phyloP scores from a whole-genome alignment of 2,113 vertebrate genomes.

The Sterrhoptilus dennistouni region DNA sequence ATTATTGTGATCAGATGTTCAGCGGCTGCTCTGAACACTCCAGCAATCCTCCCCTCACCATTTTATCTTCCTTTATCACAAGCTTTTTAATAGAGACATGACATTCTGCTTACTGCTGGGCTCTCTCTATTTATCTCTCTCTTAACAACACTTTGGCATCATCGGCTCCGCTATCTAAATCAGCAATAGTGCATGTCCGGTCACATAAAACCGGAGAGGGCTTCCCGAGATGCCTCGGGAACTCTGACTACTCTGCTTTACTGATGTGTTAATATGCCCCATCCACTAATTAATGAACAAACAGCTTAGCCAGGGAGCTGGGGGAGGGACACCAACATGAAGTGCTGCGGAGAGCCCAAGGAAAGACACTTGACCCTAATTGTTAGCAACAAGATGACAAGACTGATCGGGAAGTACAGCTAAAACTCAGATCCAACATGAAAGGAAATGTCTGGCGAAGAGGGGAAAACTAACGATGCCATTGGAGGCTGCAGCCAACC shows the following conservation, averaged over 20 bases:
- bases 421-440: constrained; percentile 14
- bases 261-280: constrained; percentile 65
- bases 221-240: constrained; percentile 69
- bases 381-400: constrained; percentile 60
- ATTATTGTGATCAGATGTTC: constrained; percentile 68
- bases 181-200: constrained; percentile 57
- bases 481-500: constrained; percentile 19
- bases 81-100: constrained; percentile 70
- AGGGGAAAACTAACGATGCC: background rate
- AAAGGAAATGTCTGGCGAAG: constrained; percentile 55
- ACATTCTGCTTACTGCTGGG: constrained; percentile 65
- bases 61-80: constrained; percentile 73
- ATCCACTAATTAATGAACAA: constrained; percentile 72
- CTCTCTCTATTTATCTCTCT: constrained; percentile 66
- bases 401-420: constrained; percentile 42
- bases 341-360: constrained; percentile 15
- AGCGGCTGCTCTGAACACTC: constrained; percentile 56
- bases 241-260: constrained; percentile 52
- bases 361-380: constrained; percentile 65
- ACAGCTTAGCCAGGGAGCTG: constrained; percentile 53
- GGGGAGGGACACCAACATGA: constrained; percentile 48
- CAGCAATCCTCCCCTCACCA: constrained; percentile 40
- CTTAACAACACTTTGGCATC: constrained; percentile 68
- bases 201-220: constrained; percentile 59
- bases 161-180: constrained; percentile 53